Evolutionary conservation across 2,797 vertebrate species (phyloP).

Genomic region (Rhabdophis nuchalis): DNA sequence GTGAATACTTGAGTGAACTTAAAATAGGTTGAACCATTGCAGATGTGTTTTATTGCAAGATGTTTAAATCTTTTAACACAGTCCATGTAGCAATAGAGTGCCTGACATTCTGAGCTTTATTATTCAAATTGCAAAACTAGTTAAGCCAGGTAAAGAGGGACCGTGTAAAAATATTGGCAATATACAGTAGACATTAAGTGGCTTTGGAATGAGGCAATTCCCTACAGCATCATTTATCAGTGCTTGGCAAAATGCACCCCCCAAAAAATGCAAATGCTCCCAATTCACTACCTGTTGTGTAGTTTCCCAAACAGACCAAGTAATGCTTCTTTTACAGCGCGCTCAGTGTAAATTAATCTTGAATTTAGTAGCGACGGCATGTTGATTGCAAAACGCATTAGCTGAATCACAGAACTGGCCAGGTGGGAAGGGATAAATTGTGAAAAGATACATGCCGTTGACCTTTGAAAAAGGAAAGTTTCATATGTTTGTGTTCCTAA

Average conservation of each 20-base stretch:
- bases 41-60: not conserved
- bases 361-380: not conserved
- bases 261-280: not conserved
- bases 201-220: not conserved
- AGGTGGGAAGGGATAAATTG: not conserved
- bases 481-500: not conserved
- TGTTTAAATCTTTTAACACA: not conserved
- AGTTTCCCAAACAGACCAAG: not conserved
- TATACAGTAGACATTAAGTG: not conserved
- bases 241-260: not conserved
- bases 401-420: not conserved
- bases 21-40: not conserved
- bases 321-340: not conserved
- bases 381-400: not conserved
- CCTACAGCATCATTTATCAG: not conserved
- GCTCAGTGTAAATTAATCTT: not conserved
- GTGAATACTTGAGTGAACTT: not conserved
- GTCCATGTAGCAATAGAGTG: not conserved
- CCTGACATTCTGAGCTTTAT: not conserved
- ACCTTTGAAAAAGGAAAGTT: not conserved
- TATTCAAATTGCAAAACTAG: not conserved
- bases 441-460: not conserved
- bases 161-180: not conserved
- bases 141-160: not conserved
- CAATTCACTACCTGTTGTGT: not conserved